phyloP scores from a whole-genome alignment of 2,113 vertebrate species.

The Pygoscelis antarcticus region DNA sequence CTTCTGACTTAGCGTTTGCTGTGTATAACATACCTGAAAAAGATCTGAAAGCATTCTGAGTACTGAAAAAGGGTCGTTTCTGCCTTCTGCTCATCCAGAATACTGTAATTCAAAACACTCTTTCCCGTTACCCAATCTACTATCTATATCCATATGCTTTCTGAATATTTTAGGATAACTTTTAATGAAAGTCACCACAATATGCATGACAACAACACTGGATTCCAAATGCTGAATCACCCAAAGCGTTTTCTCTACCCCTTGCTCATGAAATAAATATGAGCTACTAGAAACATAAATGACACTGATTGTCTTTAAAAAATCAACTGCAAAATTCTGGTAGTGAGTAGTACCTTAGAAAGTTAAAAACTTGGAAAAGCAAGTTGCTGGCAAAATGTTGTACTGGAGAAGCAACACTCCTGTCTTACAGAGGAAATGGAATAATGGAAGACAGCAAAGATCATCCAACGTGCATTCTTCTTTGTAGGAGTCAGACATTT shows the following conservation, averaged over 20 bases:
- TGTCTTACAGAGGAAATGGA: neutral
- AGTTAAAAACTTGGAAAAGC: neutral
- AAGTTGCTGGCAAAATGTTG: neutral
- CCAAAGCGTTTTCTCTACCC: neutral
- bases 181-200: neutral
- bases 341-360: neutral
- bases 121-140: neutral
- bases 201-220: neutral
- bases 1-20: neutral
- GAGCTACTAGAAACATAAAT: neutral
- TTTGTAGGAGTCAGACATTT: neutral
- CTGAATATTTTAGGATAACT: neutral
- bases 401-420: neutral
- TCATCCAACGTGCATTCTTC: neutral
- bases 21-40: neutral
- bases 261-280: neutral
- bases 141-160: neutral
- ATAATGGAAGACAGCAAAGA: neutral
- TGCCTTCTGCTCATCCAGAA: neutral
- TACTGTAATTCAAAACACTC: neutral
- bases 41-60: neutral
- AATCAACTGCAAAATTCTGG: neutral
- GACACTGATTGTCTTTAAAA: neutral
- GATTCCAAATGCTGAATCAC: neutral
- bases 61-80: neutral